Evolutionary conservation across 1,140 invertebrate species (phyloP).

Genomic region (Helicoverpa armigera): DNA sequence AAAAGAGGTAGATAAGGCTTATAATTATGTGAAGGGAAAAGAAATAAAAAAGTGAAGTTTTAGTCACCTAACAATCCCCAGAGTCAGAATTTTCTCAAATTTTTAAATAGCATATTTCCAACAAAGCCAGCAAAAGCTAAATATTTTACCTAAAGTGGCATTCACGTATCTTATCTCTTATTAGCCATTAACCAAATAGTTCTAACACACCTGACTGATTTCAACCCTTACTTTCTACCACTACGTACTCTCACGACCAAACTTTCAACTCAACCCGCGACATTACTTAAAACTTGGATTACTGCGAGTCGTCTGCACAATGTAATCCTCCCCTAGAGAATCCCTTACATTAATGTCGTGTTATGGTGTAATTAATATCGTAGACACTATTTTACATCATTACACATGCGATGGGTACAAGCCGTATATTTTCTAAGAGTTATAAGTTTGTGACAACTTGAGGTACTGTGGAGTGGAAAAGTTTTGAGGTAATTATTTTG

Average conservation of each 20-base stretch:
- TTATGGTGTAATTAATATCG: conserved; percentile 80
- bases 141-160: too few relatives aligned
- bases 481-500: conserved; percentile 23
- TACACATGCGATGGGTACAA: conserved; percentile 70
- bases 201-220: too few relatives aligned
- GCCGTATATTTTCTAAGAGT: conserved; percentile 71
- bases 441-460: conserved; percentile 69
- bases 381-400: conserved; percentile 81
- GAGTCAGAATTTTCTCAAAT: too few relatives aligned
- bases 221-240: too few relatives aligned
- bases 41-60: too few relatives aligned
- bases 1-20: too few relatives aligned
- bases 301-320: conserved; percentile 47
- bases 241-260: background rate
- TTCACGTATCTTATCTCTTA: too few relatives aligned
- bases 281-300: conserved; percentile 39
- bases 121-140: too few relatives aligned
- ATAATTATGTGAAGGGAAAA: too few relatives aligned
- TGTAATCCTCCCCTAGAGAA: conserved; percentile 57
- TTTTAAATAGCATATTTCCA: too few relatives aligned
- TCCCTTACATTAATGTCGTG: conserved; percentile 71
- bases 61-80: too few relatives aligned
- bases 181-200: too few relatives aligned
- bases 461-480: conserved; percentile 32
- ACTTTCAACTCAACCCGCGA: conserved; percentile 2